These are phyloP conservation scores for Scaptomyza graminum DNA, from an alignment of 1,140 invertebrate genomes.

Conservation along the genomic window DNA sequence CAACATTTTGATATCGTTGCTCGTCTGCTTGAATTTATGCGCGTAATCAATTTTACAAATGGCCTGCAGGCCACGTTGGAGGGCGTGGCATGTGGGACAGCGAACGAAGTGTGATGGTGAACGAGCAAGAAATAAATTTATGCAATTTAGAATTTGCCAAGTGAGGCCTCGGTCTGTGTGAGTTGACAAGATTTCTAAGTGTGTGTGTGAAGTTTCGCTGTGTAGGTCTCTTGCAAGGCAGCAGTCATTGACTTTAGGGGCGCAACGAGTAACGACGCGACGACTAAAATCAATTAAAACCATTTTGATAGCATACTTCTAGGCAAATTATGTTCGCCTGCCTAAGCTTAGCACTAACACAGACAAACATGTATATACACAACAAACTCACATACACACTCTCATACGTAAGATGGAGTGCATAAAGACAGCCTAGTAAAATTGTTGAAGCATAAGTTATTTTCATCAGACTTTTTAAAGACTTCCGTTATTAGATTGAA, in stretches of 20 bases:
- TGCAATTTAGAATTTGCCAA: constrained; percentile 76
- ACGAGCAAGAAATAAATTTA: constrained; percentile 70
- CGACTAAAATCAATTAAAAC: constrained; percentile 76
- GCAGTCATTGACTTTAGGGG: constrained; percentile 72
- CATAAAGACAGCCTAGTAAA: background rate
- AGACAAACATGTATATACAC: constrained; percentile 4
- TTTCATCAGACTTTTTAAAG: background rate
- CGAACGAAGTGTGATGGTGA: constrained; percentile 19
- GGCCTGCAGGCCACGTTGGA: constrained; percentile 63
- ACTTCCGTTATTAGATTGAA: background rate
- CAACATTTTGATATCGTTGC: constrained; percentile 50
- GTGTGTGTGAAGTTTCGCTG: background rate
- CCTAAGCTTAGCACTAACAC: constrained; percentile 17
- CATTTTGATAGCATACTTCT: constrained; percentile 73
- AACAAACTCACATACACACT: background rate
- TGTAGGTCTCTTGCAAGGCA: constrained; percentile 9
- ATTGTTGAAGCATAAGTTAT: background rate
- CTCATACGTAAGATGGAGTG: constrained; percentile 7
- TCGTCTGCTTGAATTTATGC: constrained; percentile 81
- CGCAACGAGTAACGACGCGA: constrained; percentile 40
- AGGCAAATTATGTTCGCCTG: constrained; percentile 45
- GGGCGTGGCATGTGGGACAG: constrained; percentile 59
- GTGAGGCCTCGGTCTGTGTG: constrained; percentile 37
- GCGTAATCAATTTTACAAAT: constrained; percentile 82
- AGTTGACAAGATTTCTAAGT: constrained; percentile 10